Evolutionary conservation across 2,797 vertebrate genomes (phyloP).

Genomic region (Helostoma temminkii): DNA sequence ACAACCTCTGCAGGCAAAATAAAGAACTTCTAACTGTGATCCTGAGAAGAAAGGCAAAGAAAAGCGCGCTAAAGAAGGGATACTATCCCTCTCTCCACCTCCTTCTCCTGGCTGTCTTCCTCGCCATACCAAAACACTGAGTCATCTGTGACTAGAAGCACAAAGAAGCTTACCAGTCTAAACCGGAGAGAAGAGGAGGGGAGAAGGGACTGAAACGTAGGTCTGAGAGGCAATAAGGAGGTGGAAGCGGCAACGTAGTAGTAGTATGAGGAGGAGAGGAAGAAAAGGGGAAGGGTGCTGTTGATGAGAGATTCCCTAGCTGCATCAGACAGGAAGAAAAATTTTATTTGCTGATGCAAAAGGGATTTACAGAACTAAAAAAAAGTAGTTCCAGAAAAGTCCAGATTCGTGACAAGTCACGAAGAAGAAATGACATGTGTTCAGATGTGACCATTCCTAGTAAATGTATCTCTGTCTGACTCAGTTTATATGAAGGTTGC

Average conservation of each 20-base stretch:
- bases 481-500: too few species aligned
- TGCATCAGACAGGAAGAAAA: constrained; percentile 12
- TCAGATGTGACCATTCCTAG: too few species aligned
- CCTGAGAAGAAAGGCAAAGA: too few species aligned
- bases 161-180: rapidly evolving
- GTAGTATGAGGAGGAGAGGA: not conserved
- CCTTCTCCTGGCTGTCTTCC: not conserved
- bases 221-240: not conserved
- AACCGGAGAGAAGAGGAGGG: not conserved
- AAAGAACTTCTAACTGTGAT: not conserved
- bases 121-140: constrained; percentile 30
- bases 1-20: not conserved
- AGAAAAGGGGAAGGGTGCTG: not conserved
- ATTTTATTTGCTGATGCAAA: too few species aligned
- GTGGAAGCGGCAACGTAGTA: not conserved
- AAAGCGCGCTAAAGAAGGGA: not conserved
- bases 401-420: too few species aligned
- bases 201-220: not conserved
- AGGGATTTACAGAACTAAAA: too few species aligned
- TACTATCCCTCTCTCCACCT: constrained; percentile 8
- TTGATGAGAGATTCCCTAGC: constrained; percentile 6
- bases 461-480: too few species aligned
- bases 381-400: too few species aligned
- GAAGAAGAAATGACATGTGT: too few species aligned
- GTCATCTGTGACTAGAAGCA: constrained; percentile 25